A percentile compares a stretch with the other conserved stretches of the same genome.
phyloP scores from a whole-genome alignment of 2,797 vertebrate species.

The Halcyon badia region DNA sequence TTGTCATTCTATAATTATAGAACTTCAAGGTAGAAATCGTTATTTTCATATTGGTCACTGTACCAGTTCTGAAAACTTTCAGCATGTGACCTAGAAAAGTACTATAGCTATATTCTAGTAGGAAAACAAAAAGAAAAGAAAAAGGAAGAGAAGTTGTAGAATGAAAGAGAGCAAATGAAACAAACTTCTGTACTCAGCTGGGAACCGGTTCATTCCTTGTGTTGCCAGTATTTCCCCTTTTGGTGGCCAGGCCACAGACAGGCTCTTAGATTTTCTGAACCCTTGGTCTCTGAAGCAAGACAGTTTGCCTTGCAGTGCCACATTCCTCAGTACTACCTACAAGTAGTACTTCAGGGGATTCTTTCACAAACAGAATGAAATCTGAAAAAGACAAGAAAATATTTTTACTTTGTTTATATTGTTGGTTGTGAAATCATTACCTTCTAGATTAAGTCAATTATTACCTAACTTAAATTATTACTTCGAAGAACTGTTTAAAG shows the following conservation, averaged over 20 bases:
- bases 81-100: background rate
- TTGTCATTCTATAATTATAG: background rate
- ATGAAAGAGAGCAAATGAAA: background rate
- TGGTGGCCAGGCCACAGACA: background rate
- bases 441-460: background rate
- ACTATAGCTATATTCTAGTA: background rate
- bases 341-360: background rate
- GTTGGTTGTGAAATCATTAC: background rate
- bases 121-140: background rate
- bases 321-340: background rate
- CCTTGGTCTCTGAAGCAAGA: background rate
- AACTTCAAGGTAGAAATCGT: background rate
- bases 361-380: background rate
- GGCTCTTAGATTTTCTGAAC: background rate
- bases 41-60: background rate
- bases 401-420: background rate
- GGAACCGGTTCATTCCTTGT: background rate
- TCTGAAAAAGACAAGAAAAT: background rate
- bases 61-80: background rate
- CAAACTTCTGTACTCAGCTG: background rate
- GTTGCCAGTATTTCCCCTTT: background rate
- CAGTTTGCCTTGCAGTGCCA: rapidly evolving
- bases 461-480: background rate
- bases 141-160: background rate
- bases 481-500: background rate